These are phyloP conservation scores for Geodia barretti DNA, from an alignment of 37 sponge, comb jelly and placozoan species.

Conservation along the genomic window DNA sequence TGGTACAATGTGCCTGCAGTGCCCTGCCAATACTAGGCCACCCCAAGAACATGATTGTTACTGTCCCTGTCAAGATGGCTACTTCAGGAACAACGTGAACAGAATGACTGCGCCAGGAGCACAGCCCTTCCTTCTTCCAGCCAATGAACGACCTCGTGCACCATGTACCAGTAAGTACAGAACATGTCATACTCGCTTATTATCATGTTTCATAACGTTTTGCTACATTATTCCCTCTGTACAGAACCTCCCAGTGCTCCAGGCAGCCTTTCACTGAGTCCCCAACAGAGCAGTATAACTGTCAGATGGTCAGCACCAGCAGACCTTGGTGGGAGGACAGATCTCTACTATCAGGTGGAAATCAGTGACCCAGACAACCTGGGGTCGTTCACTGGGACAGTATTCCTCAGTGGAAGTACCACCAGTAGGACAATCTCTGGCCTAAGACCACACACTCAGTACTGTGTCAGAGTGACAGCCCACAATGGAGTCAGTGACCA, in stretches of 20 bases:
- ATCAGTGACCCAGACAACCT: conserved; percentile 13
- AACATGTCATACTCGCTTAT: no score
- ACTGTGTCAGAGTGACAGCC: conserved; percentile 2
- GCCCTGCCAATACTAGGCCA: not conserved
- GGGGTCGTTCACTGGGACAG: not conserved
- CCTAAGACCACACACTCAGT: not conserved
- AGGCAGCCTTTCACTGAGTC: not conserved
- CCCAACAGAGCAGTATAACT: not conserved
- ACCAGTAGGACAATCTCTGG: no score
- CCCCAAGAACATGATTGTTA: no score
- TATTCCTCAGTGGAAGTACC: no score
- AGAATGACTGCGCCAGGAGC: no score
- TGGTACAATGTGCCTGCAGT: not conserved
- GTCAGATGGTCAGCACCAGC: not conserved
- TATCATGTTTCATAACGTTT: no score
- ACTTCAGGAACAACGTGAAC: conserved; percentile 14
- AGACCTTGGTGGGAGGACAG: not conserved
- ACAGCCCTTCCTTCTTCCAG: no score
- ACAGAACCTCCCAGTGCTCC: conserved; percentile 20
- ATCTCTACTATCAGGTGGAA: conserved; percentile 8
- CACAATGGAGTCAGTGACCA: conserved; percentile 26
- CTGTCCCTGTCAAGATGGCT: not conserved
- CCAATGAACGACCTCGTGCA: no score
- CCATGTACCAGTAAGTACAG: no score
- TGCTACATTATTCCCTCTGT: no score